Evolutionary conservation across 2,797 vertebrate species (phyloP), one percentile per base, ranked within the genome.

Genomic region (Botia almorhae): DNA sequence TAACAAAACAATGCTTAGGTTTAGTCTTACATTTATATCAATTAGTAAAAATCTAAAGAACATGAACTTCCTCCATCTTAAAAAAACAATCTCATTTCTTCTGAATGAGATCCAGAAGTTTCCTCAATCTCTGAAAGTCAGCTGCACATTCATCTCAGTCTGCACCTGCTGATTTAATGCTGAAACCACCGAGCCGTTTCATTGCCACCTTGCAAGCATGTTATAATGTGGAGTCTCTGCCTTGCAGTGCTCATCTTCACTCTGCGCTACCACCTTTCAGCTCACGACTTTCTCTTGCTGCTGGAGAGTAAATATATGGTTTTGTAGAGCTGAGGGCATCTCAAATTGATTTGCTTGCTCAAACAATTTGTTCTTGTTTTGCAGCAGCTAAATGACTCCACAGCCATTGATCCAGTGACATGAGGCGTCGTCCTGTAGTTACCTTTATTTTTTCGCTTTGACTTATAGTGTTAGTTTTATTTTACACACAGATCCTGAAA

Each of bases 301-400:
- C 87, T 87, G 87, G 83, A 65, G 82, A 85, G 89, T 91, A 91
- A 93, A 93, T 89, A 93, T 86, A 92, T 83, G 74, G 78, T 86
- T 91, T 92, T 84, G 89, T 84, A 26, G 58, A 82, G 79, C 85
- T 74, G 61, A 87, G 56, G 70, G 84, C 85, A 88, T 85, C 88
- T 91, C 82, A 88, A 91, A 93, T 92, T 90, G 90, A 93, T 94
- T 93, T 89, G 89, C 89, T 90, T 89, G 90, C 91, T 91, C 87
- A 91, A 92, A 91, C 87, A 87, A 91, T 92, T 91, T 93, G 91
- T 89, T 89, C 88, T 89, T 90, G 89, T 88, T 88, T 89, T 90
- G 90, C 87, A 85, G 90, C 81, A 87, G 88, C 90, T 92, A 93
- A 93, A 92, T 90, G 91, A 92, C 89, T 92, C 87, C 79, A 83